Evolutionary conservation across 2,888 invertebrate species (phyloP).

Genomic region (Lasioglossum pauxillum): DNA sequence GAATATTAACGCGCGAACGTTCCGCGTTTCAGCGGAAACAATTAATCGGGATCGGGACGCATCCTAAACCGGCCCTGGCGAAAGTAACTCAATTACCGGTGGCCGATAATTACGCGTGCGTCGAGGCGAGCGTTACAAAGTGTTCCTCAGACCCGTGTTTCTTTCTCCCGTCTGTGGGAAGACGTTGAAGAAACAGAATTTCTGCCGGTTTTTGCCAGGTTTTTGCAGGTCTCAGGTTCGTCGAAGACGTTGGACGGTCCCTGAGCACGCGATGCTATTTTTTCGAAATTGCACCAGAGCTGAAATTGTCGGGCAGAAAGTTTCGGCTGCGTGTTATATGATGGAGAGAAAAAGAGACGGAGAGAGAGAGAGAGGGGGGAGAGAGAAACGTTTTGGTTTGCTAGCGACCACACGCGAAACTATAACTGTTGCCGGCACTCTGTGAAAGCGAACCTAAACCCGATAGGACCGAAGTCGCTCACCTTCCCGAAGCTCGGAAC

Average conservation of each 20-base stretch:
- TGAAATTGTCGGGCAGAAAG: conserved; percentile 20
- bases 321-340: conserved; percentile 18
- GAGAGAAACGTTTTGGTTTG: conserved; percentile 9
- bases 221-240: conserved; percentile 7
- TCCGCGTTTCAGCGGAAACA: conserved; percentile 27
- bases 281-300: conserved; percentile 11
- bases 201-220: not conserved
- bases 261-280: conserved; percentile 34
- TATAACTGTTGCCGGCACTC: conserved; percentile 2
- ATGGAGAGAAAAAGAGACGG: not conserved
- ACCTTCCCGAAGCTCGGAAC: not conserved
- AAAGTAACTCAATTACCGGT: conserved; percentile 30
- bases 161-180: not conserved
- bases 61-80: not conserved
- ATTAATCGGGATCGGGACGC: conserved; percentile 20
- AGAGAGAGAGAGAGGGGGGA: not conserved
- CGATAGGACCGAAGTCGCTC: conserved; percentile 7
- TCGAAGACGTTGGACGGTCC: conserved; percentile 3
- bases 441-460: conserved; percentile 9
- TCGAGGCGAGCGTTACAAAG: conserved; percentile 9
- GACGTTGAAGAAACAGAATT: not conserved
- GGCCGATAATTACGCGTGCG: conserved; percentile 18
- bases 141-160: not conserved
- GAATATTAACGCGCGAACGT: not conserved
- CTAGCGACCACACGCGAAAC: conserved; percentile 29